These are phyloP conservation scores for Temnothorax unifasciatus DNA, from an alignment of 2,888 invertebrate species.

Conservation along the genomic window DNA sequence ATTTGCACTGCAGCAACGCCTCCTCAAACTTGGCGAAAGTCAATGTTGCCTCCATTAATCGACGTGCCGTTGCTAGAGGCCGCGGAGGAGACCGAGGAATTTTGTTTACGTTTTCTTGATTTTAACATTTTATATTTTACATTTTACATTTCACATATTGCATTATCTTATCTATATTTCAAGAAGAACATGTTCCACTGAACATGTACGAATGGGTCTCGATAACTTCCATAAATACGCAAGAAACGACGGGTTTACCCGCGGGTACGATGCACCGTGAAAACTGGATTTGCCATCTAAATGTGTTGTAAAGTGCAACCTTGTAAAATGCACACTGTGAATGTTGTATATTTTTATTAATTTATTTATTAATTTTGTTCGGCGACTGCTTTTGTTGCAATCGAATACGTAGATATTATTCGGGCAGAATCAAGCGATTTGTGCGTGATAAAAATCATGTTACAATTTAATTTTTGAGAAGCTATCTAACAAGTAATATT, in stretches of 20 bases:
- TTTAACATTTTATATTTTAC: background rate
- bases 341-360: background rate
- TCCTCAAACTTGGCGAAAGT: conserved; percentile 54
- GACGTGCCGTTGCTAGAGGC: background rate
- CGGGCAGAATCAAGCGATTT: background rate
- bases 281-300: conserved; percentile 4
- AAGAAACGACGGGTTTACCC: background rate
- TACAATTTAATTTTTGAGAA: background rate
- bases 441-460: background rate
- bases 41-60: conserved; percentile 36
- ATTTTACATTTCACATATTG: background rate
- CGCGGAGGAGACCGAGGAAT: background rate
- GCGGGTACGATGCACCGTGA: background rate
- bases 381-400: background rate
- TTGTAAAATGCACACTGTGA: background rate
- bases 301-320: background rate
- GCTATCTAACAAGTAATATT: background rate
- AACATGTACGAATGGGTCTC: background rate
- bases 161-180: background rate
- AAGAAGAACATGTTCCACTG: background rate
- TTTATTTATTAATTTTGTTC: background rate
- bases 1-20: conserved; percentile 61
- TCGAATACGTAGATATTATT: background rate
- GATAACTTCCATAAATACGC: background rate
- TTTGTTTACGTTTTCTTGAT: background rate